A percentile compares a stretch with the other conserved stretches of the same genome.
Conservation (phyloP, 2,113 vertebrate genomes). For the Lutjanus erythropterus region DNA sequence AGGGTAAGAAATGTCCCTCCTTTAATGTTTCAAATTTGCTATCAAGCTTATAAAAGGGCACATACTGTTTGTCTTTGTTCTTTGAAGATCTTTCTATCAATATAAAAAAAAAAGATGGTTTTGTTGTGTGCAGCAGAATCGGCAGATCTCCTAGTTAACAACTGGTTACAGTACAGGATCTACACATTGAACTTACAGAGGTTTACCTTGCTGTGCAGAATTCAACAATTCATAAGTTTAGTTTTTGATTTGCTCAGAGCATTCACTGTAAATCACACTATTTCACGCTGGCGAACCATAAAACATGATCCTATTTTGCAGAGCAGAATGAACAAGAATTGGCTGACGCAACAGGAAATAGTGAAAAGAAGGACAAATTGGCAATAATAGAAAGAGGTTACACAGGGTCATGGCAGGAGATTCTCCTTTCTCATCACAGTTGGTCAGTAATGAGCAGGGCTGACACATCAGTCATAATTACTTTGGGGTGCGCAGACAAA, state of each 20-base stretch:
- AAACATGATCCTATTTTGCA: slow-evolving; percentile 44
- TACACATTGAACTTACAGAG: too few relatives aligned
- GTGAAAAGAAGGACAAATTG: slow-evolving; percentile 36
- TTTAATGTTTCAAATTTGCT: neutral
- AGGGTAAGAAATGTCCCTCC: too few relatives aligned
- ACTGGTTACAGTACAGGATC: too few relatives aligned
- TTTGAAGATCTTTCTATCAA: neutral
- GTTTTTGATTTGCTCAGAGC: slow-evolving; percentile 18
- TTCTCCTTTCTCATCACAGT: slow-evolving; percentile 28
- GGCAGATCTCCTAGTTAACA: too few relatives aligned
- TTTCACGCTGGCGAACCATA: slow-evolving; percentile 36
- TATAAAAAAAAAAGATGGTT: neutral
- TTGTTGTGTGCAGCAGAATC: neutral
- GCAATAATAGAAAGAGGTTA: slow-evolving; percentile 13
- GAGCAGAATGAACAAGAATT: slow-evolving; percentile 27
- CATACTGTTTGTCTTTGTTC: neutral
- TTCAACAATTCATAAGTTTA: slow-evolving; percentile 21
- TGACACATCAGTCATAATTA: slow-evolving; percentile 40
- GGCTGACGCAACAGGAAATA: slow-evolving; percentile 13
- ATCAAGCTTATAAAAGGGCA: neutral
- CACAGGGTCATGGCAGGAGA: neutral
- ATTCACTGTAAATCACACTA: slow-evolving; percentile 26
- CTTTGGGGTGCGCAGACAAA: slow-evolving; percentile 1
- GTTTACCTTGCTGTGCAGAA: slow-evolving; percentile 11
- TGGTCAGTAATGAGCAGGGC: slow-evolving; percentile 36